phyloP scores from a whole-genome alignment of 2,888 invertebrate species.

The Sthenelais limicola region DNA sequence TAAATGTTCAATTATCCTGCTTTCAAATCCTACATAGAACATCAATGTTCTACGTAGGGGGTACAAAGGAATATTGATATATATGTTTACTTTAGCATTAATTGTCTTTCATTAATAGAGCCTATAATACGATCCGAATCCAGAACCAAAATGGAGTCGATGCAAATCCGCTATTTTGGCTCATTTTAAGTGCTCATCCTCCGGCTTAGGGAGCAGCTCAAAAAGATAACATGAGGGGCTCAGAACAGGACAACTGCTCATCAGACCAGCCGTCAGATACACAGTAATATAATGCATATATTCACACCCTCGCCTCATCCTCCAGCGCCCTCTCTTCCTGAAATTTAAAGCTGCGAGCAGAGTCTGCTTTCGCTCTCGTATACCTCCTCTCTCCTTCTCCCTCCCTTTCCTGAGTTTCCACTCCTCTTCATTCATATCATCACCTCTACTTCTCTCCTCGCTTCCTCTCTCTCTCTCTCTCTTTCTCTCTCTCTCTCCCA shows the following conservation, averaged over 20 bases:
- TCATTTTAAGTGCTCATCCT: conserved; percentile 9
- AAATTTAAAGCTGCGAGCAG: too few relatives aligned
- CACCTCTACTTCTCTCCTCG: neutral
- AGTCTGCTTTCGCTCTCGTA: too few relatives aligned
- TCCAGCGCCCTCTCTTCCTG: conserved; percentile 6
- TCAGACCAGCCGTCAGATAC: conserved; percentile 16
- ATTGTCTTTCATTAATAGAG: too few relatives aligned
- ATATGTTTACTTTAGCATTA: too few relatives aligned
- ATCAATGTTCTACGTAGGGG: too few relatives aligned
- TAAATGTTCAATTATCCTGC: too few relatives aligned
- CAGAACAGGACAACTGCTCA: neutral
- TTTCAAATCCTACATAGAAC: too few relatives aligned
- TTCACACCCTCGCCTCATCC: conserved; percentile 16
- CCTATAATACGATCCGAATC: too few relatives aligned
- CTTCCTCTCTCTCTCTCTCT: conserved; percentile 5
- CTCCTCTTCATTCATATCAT: neutral
- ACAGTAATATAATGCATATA: conserved; percentile 25
- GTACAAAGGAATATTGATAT: too few relatives aligned
- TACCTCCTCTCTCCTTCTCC: too few relatives aligned
- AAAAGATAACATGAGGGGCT: conserved; percentile 24
- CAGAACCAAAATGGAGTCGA: too few relatives aligned
- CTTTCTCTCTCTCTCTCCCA: too few relatives aligned
- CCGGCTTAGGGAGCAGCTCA: conserved; percentile 23
- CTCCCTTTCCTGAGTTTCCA: neutral
- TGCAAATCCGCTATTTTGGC: conserved; percentile 30